Conservation (phyloP, 2,113 vertebrate species). For the Orthochromis indermauri region DNA sequence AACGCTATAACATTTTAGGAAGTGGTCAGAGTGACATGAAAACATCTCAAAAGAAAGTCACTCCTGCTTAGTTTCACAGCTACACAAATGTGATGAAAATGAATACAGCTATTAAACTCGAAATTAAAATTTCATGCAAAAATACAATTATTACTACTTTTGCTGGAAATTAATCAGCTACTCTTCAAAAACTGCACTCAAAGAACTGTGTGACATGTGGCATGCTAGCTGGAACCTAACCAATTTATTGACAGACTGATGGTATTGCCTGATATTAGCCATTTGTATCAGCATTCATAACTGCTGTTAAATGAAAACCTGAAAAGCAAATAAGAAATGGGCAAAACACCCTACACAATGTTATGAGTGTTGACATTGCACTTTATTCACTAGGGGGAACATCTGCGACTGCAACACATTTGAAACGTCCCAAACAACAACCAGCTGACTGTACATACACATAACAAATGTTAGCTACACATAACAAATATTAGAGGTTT, state of each 20-base stretch:
- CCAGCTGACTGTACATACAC: not conserved
- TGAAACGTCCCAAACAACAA: not conserved
- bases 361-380: not conserved
- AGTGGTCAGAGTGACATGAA: not conserved
- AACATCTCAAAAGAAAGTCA: not conserved
- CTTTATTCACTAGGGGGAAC: not conserved
- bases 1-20: not conserved
- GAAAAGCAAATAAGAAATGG: not conserved
- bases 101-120: not conserved
- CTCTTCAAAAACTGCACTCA: not conserved
- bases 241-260: not conserved
- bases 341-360: not conserved
- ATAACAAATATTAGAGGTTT: rapidly evolving
- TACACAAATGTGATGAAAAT: not conserved
- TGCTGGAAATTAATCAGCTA: not conserved
- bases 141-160: not conserved
- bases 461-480: not conserved
- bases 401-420: not conserved
- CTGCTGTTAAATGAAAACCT: not conserved
- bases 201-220: not conserved
- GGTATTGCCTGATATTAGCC: not conserved
- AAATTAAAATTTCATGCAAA: not conserved
- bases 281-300: not conserved
- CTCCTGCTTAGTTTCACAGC: not conserved
- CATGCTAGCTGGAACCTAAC: not conserved